These are phyloP conservation scores for Platysteira castanea DNA, from an alignment of 2,113 vertebrate genomes.

Conservation along the genomic window DNA sequence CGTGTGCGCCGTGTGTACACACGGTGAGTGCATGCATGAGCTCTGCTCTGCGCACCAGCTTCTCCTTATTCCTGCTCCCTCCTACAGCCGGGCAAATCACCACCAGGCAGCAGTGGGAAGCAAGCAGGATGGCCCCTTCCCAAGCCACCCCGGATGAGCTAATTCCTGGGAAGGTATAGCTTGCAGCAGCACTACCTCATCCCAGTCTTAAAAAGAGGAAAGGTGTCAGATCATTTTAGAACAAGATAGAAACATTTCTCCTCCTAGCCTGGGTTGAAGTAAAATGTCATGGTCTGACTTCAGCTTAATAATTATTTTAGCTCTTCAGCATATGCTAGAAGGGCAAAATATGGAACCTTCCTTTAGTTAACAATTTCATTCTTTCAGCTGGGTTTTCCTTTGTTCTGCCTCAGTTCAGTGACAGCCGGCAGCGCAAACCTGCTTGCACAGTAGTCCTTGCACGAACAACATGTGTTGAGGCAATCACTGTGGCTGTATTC, in stretches of 20 bases:
- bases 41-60: neutral
- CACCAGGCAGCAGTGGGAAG: neutral
- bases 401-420: neutral
- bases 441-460: neutral
- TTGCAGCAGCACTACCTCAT: neutral
- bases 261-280: neutral
- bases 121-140: neutral
- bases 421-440: neutral
- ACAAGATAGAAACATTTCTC: neutral
- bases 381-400: neutral
- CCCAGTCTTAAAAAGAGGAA: neutral
- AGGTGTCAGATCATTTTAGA: neutral
- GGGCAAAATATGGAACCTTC: neutral
- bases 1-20: rapidly evolving
- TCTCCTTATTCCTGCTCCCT: neutral
- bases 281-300: neutral
- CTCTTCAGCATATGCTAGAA: neutral
- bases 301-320: neutral
- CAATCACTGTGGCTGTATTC: conserved; percentile 16
- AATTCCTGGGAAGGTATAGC: neutral
- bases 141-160: neutral
- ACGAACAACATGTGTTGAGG: conserved; percentile 13
- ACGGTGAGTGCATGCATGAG: rapidly evolving
- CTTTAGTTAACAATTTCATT: neutral
- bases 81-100: neutral